Base-by-base conservation (phyloP, 2,888 invertebrate species). In the Heliconius hortense region DNA sequence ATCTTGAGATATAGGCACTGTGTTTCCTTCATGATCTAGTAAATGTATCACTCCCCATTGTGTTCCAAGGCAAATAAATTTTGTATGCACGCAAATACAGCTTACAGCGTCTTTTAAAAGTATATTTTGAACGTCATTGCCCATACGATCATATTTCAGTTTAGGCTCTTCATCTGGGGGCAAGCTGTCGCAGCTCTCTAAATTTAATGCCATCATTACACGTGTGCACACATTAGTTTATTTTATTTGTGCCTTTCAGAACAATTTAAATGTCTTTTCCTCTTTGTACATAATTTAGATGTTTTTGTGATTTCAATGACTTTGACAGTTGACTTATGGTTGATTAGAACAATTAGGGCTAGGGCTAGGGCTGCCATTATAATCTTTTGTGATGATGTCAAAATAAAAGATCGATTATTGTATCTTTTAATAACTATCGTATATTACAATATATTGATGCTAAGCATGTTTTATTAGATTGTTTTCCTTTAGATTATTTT, bases 41-140 rank as follows among this genome's bases (percentile, higher is more conserved):
- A 99, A 93, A 86, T 98, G 97, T 75, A 99, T 96, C 79, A 96
- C 95, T 4, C 99, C 99, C 96, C 97, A 97, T 86, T 97, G 97
- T 21, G 98, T 98, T 39, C 99, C 99, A 79, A 99, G 93, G 83
- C 98, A 98, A 72, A 99, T 95, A 90, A 99, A 98, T 97, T 98
- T 98, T 13, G 98, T 96, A 91, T 99, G 98, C 64, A 98, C 98
- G 79, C 98, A 97, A 84, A 98, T 97, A 87, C 98, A 98, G 87
- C 98, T 98, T 75, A 95, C 94, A 72, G 98, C 98, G 81, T 97
- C 96, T 85, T 96, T 97, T 84, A 96, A 95, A 53, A 99, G 93
- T 83, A 99, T 98, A 83, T 96, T 95, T 85, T 96, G 95, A 63
- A 99, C 93, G 93, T 98, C 98, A 92, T 98, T 98, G 53, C 95